Percentiles rank a stretch among this genome's conserved stretches.
Evolutionary conservation across 2,888 invertebrate genomes (phyloP).

Genomic region (Calameuta idolon): DNA sequence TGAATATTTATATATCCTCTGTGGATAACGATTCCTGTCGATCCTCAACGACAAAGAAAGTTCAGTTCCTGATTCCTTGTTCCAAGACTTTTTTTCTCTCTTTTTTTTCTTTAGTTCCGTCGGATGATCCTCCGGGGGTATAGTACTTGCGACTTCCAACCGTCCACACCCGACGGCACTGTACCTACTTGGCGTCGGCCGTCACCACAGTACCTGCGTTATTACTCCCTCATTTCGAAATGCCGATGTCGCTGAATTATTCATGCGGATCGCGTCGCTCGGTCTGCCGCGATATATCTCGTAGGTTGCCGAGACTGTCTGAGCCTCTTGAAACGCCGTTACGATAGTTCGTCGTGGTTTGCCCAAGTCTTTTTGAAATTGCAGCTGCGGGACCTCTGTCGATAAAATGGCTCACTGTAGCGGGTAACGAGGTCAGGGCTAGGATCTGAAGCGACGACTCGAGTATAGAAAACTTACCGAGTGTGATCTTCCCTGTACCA

Average conservation of each 20-base stretch:
- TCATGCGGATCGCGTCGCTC: slow-evolving; percentile 43
- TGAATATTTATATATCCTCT: too few relatives aligned
- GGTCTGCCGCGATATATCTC: slow-evolving; percentile 40
- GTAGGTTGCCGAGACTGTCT: slow-evolving; percentile 29
- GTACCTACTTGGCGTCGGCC: background rate
- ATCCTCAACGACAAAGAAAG: background rate
- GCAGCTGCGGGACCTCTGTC: background rate
- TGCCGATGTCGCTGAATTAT: slow-evolving; percentile 43
- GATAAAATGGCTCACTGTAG: background rate
- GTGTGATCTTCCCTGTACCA: background rate
- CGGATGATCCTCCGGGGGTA: background rate
- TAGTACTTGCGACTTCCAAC: background rate
- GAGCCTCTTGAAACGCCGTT: slow-evolving; percentile 16
- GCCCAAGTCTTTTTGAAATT: slow-evolving; percentile 24
- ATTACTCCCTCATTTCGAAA: slow-evolving; percentile 32
- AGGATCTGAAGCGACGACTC: background rate
- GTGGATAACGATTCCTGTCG: background rate
- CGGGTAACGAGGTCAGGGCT: slow-evolving; percentile 28
- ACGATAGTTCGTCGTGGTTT: slow-evolving; percentile 32
- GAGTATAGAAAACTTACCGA: background rate
- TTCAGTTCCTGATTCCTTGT: background rate
- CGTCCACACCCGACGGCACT: background rate
- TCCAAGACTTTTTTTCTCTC: background rate
- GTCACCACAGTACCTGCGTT: background rate
- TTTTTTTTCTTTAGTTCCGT: background rate